A percentile compares a stretch with the other conserved stretches of the same genome.
phyloP scores from a whole-genome alignment of 2,888 invertebrate species.

The Brachyptera putata region DNA sequence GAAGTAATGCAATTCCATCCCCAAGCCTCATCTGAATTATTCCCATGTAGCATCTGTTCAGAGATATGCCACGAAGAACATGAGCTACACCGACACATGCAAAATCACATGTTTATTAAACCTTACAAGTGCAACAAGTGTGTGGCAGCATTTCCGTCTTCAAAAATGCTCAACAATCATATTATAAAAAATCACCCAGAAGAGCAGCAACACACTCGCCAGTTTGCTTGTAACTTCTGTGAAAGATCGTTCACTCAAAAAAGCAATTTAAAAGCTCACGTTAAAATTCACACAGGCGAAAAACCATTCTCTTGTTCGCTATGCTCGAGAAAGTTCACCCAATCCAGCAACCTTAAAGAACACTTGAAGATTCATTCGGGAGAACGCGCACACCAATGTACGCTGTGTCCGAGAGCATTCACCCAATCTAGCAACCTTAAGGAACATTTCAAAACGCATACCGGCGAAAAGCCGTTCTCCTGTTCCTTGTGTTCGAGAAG shows the following conservation, averaged over 20 bases:
- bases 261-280: background rate
- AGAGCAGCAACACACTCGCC: too few species aligned
- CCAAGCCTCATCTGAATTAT: too few species aligned
- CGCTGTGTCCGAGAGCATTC: background rate
- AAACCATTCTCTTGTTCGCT: background rate
- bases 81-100: background rate
- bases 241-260: background rate
- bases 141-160: background rate
- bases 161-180: background rate
- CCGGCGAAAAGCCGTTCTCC: background rate
- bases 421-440: slow-evolving; percentile 1
- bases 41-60: background rate
- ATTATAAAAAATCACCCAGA: background rate
- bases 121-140: background rate
- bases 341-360: background rate
- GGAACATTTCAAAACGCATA: background rate
- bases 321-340: background rate
- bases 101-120: background rate
- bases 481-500: background rate
- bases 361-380: background rate
- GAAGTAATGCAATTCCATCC: background rate
- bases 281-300: background rate
- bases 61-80: background rate
- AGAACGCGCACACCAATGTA: background rate
- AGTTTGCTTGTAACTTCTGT: background rate